These are phyloP conservation scores for Nasonia giraulti DNA, from an alignment of 1,140 invertebrate genomes.

Conservation along the genomic window DNA sequence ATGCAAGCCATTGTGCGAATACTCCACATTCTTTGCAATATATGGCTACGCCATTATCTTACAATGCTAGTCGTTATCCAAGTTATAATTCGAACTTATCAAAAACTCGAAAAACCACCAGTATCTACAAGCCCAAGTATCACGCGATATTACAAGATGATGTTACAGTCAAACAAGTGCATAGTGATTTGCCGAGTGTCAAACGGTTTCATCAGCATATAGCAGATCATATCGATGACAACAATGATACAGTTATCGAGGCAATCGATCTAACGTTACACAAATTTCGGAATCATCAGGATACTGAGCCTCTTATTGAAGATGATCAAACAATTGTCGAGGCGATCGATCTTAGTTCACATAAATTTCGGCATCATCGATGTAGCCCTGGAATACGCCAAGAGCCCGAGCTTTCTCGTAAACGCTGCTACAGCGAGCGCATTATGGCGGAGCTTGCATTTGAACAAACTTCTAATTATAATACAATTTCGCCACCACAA, in stretches of 20 bases:
- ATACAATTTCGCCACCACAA: slow-evolving; percentile 73
- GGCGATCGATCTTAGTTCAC: slow-evolving; percentile 81
- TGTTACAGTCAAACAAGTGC: background rate
- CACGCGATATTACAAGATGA: slow-evolving; percentile 78
- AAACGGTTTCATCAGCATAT: slow-evolving; percentile 55
- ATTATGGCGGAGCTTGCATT: background rate
- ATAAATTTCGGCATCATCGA: slow-evolving; percentile 74
- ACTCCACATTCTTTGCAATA: slow-evolving; percentile 65
- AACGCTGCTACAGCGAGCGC: background rate
- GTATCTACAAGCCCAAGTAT: slow-evolving; percentile 87
- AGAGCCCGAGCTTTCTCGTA: background rate
- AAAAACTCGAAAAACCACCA: slow-evolving; percentile 64
- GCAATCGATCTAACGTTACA: too few species aligned
- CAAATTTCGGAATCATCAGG: too few species aligned
- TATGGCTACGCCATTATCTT: background rate
- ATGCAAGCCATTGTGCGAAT: slow-evolving; percentile 69
- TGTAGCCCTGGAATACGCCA: background rate
- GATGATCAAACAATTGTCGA: slow-evolving; percentile 91
- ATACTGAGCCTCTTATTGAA: slow-evolving; percentile 81
- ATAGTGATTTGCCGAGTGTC: slow-evolving; percentile 75
- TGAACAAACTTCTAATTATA: background rate
- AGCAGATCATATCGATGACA: slow-evolving; percentile 83
- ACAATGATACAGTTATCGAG: too few species aligned
- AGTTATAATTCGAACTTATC: background rate
- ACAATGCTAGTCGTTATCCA: background rate